These are phyloP conservation scores for Globodera rostochiensis DNA, from an alignment of 1,140 invertebrate genomes.

Conservation along the genomic window DNA sequence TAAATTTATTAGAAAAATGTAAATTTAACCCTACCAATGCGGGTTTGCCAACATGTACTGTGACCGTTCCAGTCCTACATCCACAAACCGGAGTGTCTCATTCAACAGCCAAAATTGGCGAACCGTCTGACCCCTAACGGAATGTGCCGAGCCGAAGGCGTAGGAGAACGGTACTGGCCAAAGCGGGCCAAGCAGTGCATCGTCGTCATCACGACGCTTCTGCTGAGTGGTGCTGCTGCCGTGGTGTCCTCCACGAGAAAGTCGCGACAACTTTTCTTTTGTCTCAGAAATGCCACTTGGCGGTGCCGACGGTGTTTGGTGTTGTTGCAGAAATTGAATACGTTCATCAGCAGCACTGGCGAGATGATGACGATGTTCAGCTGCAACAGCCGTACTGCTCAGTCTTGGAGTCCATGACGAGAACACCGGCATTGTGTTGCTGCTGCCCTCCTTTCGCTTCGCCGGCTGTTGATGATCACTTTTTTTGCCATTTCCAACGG, in stretches of 20 bases:
- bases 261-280: neutral
- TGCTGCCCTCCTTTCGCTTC: too few species aligned
- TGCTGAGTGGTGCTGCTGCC: neutral
- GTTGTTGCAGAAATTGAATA: neutral
- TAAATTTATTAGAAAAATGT: conserved; percentile 36
- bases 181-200: conserved; percentile 18
- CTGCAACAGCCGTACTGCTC: neutral
- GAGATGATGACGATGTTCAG: too few species aligned
- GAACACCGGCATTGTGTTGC: neutral
- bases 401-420: neutral
- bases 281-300: neutral
- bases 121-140: conserved; percentile 56
- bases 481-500: neutral
- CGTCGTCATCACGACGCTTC: neutral
- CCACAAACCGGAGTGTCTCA: conserved; percentile 59
- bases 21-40: conserved; percentile 46
- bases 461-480: neutral
- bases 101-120: conserved; percentile 64
- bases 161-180: conserved; percentile 61
- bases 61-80: conserved; percentile 53
- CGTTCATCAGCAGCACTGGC: too few species aligned
- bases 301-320: neutral
- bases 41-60: conserved; percentile 61
- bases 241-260: neutral
- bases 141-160: conserved; percentile 49